phyloP scores from a whole-genome alignment of 2,113 vertebrate genomes.

The Barbus barbus region DNA sequence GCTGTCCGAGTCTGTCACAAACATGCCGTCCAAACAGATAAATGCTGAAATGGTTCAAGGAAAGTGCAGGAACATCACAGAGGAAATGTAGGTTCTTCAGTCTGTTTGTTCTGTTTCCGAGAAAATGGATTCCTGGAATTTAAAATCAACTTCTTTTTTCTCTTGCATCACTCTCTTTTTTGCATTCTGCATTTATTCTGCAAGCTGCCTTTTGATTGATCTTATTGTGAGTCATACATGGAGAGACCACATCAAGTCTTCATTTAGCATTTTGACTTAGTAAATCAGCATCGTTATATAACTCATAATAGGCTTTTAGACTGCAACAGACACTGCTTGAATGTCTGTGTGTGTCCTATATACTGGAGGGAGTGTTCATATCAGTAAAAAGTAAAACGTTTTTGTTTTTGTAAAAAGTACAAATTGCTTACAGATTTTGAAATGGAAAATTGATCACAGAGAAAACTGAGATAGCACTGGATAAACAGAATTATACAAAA shows the following conservation, averaged over 20 bases:
- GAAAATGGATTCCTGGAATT: conserved; percentile 42
- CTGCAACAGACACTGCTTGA: background rate
- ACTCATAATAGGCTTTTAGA: background rate
- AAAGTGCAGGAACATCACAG: conserved; percentile 15
- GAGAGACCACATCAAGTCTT: background rate
- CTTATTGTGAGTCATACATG: conserved; percentile 28
- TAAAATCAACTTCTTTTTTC: conserved; percentile 7
- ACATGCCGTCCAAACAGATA: background rate
- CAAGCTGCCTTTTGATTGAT: conserved; percentile 9
- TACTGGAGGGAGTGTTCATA: conserved; percentile 7
- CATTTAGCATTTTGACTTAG: conserved; percentile 22
- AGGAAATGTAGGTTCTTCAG: conserved; percentile 1
- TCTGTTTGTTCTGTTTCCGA: conserved; percentile 35
- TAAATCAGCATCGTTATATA: conserved; percentile 10
- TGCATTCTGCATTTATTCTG: conserved; percentile 16
- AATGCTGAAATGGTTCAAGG: background rate
- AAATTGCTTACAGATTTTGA: conserved; percentile 35
- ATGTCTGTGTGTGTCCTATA: background rate
- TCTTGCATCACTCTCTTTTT: background rate
- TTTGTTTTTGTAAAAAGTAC: conserved; percentile 21
- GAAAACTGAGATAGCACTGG: conserved; percentile 5
- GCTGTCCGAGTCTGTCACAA: conserved; percentile 17
- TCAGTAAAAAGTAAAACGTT: too few relatives aligned
- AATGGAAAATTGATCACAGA: conserved; percentile 29
- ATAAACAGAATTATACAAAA: conserved; percentile 34